These are phyloP conservation scores for Drosophila bunnanda DNA, from an alignment of 2,888 invertebrate species.

Conservation along the genomic window DNA sequence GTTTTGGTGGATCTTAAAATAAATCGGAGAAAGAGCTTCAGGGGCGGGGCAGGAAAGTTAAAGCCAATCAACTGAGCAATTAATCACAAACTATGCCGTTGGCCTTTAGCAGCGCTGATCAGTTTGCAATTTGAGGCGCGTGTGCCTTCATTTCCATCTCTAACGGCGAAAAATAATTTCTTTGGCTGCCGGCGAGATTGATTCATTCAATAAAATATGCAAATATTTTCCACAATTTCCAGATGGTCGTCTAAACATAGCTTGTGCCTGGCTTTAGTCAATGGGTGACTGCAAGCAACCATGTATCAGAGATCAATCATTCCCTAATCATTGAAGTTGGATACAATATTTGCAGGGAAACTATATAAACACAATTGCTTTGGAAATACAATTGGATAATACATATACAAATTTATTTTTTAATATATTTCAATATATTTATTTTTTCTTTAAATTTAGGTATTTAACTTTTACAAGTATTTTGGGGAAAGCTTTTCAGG, in stretches of 20 bases:
- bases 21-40: constrained; percentile 22
- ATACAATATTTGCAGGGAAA: not conserved
- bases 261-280: not conserved
- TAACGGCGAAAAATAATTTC: constrained; percentile 57
- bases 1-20: constrained; percentile 43
- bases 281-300: not conserved
- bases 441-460: no score
- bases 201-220: constrained; percentile 65
- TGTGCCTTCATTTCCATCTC: constrained; percentile 44
- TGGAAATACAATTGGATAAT: no score
- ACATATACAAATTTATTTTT: no score
- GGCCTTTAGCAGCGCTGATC: constrained; percentile 20
- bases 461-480: no score
- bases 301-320: not conserved
- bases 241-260: not conserved
- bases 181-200: constrained; percentile 43
- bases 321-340: not conserved
- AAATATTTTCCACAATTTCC: constrained; percentile 50
- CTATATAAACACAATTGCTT: no score
- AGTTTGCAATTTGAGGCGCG: constrained; percentile 57
- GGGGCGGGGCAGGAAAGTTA: not conserved
- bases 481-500: no score
- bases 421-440: no score
- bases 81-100: constrained; percentile 57
- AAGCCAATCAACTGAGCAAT: constrained; percentile 55